A percentile compares a stretch with the other conserved stretches of the same genome.
These are phyloP conservation scores for Gobiocypris rarus DNA, from an alignment of 2,113 vertebrate genomes.

Conservation along the genomic window DNA sequence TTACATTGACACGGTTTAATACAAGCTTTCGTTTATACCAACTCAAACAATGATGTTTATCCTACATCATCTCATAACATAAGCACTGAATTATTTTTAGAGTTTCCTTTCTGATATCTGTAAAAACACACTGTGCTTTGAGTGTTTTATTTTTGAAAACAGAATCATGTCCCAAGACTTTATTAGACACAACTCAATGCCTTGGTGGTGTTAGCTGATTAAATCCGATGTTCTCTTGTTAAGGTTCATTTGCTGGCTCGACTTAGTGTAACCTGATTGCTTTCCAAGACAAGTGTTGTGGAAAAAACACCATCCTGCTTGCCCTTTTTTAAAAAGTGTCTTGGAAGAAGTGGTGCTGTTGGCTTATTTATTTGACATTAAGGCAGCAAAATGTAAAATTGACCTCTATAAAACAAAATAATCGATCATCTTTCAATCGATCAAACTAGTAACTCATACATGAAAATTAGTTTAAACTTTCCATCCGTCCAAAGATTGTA, in stretches of 20 bases:
- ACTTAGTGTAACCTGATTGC: neutral
- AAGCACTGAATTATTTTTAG: constrained; percentile 11
- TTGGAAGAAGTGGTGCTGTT: neutral
- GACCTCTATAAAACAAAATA: neutral
- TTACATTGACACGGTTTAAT: neutral
- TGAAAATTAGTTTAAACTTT: neutral
- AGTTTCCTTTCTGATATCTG: neutral
- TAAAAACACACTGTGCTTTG: neutral
- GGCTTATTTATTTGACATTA: constrained; percentile 2
- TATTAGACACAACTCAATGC: neutral
- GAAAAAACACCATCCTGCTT: neutral
- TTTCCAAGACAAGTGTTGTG: neutral
- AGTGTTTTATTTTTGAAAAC: constrained; percentile 2
- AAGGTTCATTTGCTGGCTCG: neutral
- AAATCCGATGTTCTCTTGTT: neutral
- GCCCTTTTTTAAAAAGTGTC: neutral
- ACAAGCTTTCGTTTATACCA: neutral
- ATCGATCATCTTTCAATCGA: neutral
- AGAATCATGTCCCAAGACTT: neutral
- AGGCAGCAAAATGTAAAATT: neutral
- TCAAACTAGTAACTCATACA: neutral
- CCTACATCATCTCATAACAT: neutral
- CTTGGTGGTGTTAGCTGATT: neutral
- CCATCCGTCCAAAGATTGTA: neutral
- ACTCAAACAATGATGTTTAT: constrained; percentile 17